Conservation (phyloP, 1,140 invertebrate genomes). For the Trachymyrmex cornetzi region DNA sequence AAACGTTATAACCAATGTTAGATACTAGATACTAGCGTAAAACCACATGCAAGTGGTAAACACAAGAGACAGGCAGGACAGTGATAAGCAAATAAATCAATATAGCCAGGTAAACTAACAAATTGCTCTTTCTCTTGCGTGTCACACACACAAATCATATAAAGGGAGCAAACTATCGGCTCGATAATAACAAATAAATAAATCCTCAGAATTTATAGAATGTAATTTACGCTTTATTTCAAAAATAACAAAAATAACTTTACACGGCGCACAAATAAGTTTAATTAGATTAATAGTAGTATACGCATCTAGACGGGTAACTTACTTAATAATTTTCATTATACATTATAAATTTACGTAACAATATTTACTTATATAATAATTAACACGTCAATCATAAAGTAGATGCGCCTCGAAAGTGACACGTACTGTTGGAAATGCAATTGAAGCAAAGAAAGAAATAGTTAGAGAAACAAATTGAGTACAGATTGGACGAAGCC, state of each 20-base stretch:
- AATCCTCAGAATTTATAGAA: neutral
- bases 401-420: neutral
- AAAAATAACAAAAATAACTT: neutral
- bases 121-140: slow-evolving; percentile 16
- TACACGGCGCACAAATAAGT: neutral
- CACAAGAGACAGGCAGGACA: neutral
- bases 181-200: slow-evolving; percentile 21
- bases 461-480: neutral
- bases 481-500: neutral
- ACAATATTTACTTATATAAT: no score
- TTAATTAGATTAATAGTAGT: neutral
- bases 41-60: slow-evolving; percentile 7
- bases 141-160: neutral
- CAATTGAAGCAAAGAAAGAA: neutral
- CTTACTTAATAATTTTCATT: neutral
- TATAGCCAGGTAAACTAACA: slow-evolving; percentile 31
- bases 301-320: neutral
- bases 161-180: neutral
- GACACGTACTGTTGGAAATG: neutral
- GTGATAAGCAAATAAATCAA: slow-evolving; percentile 32
- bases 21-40: slow-evolving; percentile 8
- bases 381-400: neutral
- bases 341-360: neutral
- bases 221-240: neutral
- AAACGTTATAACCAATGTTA: slow-evolving; percentile 48